Conservation (phyloP, 2,888 invertebrate species). For the Mesochorus sp. region DNA sequence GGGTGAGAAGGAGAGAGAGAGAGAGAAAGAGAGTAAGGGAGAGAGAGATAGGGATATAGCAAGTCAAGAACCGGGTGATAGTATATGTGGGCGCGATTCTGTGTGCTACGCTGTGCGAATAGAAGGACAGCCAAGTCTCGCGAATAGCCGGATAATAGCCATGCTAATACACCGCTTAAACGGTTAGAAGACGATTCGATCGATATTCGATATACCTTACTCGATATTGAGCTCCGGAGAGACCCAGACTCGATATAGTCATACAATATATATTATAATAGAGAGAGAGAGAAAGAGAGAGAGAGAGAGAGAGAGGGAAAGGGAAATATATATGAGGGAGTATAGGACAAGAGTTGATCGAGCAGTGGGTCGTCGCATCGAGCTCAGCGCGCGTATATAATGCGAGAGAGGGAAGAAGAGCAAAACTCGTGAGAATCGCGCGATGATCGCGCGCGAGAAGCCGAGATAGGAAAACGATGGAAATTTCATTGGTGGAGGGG, state of each 20-base stretch:
- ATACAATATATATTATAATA: too few species aligned
- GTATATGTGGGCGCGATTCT: constrained; percentile 36
- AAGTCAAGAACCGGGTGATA: constrained; percentile 42
- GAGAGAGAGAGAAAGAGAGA: too few species aligned
- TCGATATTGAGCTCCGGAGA: constrained; percentile 55
- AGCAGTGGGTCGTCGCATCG: constrained; percentile 39
- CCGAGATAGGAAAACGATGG: constrained; percentile 58
- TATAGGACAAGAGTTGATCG: constrained; percentile 33
- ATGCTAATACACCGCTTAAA: constrained; percentile 63
- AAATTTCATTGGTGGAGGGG: constrained; percentile 54
- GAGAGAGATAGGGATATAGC: constrained; percentile 12
- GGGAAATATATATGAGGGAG: not conserved
- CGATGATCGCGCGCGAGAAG: constrained; percentile 56
- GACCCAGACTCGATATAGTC: constrained; percentile 29
- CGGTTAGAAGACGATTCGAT: constrained; percentile 63
- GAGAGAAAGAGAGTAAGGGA: constrained; percentile 8
- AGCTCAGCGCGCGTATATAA: constrained; percentile 22
- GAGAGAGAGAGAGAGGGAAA: too few species aligned
- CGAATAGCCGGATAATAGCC: constrained; percentile 61
- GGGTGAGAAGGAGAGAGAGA: constrained; percentile 10
- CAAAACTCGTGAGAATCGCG: constrained; percentile 30
- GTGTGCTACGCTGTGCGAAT: constrained; percentile 22
- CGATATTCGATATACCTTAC: constrained; percentile 65
- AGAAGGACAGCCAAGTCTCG: constrained; percentile 45
- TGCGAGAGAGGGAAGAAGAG: constrained; percentile 36